Base-by-base conservation (phyloP, 2,888 invertebrate genomes). In the Seladonia tumulorum region DNA sequence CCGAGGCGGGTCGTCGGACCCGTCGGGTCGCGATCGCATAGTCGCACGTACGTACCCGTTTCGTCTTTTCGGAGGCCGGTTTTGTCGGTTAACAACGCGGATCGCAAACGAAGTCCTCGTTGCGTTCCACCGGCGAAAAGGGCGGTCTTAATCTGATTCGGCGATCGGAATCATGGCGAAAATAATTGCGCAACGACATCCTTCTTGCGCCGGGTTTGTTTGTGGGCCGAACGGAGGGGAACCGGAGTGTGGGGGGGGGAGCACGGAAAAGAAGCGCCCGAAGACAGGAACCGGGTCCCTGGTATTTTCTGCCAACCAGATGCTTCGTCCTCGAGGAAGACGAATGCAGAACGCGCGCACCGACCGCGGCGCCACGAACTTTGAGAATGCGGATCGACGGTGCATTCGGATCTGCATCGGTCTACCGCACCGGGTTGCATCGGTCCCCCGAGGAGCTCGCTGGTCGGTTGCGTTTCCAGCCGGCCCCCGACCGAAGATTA, bases 121-220 rank as follows among this genome's bases (percentile, higher is more conserved):
- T 53, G 84, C 87, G 84, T 89, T 85, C 86, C 89, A 79, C 57
- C 76, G 77, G 42, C 82, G 83, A 81, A 86, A 86, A 83, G 80
- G 80, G 81, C 78, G 76, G 88, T 90, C 90, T 92, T 91, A 92
- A 92, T 92, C 92, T 92, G 81, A 70, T 63, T 79, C 82, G 57
- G 60, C 86, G 92, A 92, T 92, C 92, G 87, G 88, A 90, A 92
- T 91, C 90, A 90, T 89, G 89, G 89, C 85, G 90, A 92, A 91
- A 92, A 93, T 93, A 92, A 92, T 92, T 92, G 92, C 90, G 86
- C 88, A 82, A 83, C 75, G 81, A 84, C 77, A 76, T 88, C 80
- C 91, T 90, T 91, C 86, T 91, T 88, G 85, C 84, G 84, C n/a
- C 72, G 66, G 39, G 49, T 47, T 47, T 75, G 73, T 47, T 47